Evolutionary conservation across 53 echinoderm and acorn worm species (phyloP).

Genomic region (Holothuria scabra): DNA sequence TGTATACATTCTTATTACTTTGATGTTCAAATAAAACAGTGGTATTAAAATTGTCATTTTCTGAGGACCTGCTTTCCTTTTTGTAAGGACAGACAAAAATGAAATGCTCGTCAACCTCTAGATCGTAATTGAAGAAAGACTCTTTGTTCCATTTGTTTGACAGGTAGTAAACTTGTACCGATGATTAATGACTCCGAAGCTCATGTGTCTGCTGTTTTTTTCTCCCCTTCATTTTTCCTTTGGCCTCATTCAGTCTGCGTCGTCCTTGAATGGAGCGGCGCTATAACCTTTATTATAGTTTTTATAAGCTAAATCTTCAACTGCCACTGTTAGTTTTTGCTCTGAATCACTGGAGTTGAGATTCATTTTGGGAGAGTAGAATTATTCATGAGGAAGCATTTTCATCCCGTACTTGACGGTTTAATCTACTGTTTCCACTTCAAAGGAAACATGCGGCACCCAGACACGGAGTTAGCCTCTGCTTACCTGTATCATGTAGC

Average conservation of each 20-base stretch:
- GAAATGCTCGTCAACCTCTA: too few species aligned
- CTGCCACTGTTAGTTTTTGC: slow-evolving; percentile 17
- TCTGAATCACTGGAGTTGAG: slow-evolving; percentile 29
- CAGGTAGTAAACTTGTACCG: slow-evolving; percentile 24
- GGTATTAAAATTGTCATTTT: too few species aligned
- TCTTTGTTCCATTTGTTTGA: slow-evolving; percentile 11
- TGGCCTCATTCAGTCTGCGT: too few species aligned
- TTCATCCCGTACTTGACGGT: slow-evolving; percentile 7
- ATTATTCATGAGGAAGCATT: slow-evolving; percentile 37
- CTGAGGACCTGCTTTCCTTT: too few species aligned
- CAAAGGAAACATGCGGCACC: slow-evolving; percentile 27
- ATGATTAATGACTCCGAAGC: slow-evolving; percentile 1
- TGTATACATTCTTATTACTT: too few species aligned
- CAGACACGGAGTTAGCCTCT: not conserved
- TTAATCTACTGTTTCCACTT: slow-evolving; percentile 26
- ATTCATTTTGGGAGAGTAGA: slow-evolving; percentile 30
- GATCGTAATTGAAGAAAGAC: not conserved
- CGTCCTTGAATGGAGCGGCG: slow-evolving; percentile 17
- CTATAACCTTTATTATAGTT: not conserved
- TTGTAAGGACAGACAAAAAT: too few species aligned
- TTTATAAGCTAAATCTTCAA: slow-evolving; percentile 18
- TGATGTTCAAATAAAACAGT: too few species aligned
- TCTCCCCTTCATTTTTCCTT: too few species aligned
- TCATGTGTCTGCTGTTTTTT: too few species aligned
- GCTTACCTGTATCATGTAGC: slow-evolving; percentile 8